phyloP scores from a whole-genome alignment of 2,888 invertebrate species.

The Ochlodes sylvanus region DNA sequence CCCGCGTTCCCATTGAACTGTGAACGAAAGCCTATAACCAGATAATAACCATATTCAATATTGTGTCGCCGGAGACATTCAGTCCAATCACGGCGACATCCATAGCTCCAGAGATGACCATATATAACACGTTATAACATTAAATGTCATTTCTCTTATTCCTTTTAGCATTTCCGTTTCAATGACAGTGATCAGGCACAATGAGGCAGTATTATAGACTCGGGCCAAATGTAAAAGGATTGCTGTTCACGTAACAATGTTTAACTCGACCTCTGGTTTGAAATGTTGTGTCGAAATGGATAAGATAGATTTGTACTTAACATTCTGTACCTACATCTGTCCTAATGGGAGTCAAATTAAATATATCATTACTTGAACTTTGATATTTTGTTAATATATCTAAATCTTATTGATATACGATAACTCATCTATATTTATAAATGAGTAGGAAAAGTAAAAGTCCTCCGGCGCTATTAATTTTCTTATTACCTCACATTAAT shows the following conservation, averaged over 20 bases:
- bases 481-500: too few relatives aligned
- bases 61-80: neutral
- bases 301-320: too few relatives aligned
- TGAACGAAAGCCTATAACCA: neutral
- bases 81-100: neutral
- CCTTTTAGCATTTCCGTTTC: slow-evolving; percentile 11
- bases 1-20: neutral
- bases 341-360: too few relatives aligned
- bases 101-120: neutral
- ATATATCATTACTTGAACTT: too few relatives aligned
- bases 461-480: too few relatives aligned
- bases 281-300: neutral
- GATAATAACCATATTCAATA: neutral
- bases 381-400: too few relatives aligned
- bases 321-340: too few relatives aligned
- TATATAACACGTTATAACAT: neutral
- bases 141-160: neutral
- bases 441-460: too few relatives aligned
- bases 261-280: neutral
- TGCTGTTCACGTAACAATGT: neutral
- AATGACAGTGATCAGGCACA: slow-evolving; percentile 9
- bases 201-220: slow-evolving; percentile 7
- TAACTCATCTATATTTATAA: too few relatives aligned
- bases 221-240: slow-evolving; percentile 20
- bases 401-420: too few relatives aligned